A percentile compares a stretch with the other conserved stretches of the same genome.
These are phyloP conservation scores for Tapirus indicus DNA, from an alignment of 2,797 vertebrate species.

Conservation along the genomic window DNA sequence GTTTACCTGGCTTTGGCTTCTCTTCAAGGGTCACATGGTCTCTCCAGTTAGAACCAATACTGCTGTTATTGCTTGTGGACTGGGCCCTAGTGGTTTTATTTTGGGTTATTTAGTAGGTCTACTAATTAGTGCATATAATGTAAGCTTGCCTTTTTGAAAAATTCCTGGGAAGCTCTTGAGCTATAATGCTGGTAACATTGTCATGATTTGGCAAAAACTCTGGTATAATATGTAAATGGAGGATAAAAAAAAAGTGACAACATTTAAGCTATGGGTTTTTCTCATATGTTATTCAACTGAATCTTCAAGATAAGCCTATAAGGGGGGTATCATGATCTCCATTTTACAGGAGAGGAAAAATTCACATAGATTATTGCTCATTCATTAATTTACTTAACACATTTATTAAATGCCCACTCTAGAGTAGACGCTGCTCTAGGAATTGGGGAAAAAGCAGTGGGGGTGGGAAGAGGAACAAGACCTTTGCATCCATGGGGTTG, in stretches of 20 bases:
- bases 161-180: neutral
- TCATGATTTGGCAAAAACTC: neutral
- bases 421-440: no score
- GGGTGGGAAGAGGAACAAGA: neutral
- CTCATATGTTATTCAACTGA: neutral
- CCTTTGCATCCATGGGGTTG: neutral
- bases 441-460: neutral
- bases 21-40: neutral
- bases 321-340: neutral
- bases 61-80: neutral
- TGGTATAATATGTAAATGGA: neutral
- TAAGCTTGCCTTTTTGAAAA: neutral
- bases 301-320: neutral
- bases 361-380: neutral
- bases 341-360: neutral
- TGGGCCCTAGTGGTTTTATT: neutral
- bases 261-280: neutral
- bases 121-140: neutral
- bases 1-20: neutral
- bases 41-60: neutral
- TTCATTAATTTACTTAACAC: neutral
- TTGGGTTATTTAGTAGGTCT: neutral
- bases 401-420: neutral
- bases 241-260: neutral
- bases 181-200: neutral